A percentile compares a stretch with the other conserved stretches of the same genome.
phyloP scores from a whole-genome alignment of 64 coral and sea anemone species.

The Pocillopora verrucosa region DNA sequence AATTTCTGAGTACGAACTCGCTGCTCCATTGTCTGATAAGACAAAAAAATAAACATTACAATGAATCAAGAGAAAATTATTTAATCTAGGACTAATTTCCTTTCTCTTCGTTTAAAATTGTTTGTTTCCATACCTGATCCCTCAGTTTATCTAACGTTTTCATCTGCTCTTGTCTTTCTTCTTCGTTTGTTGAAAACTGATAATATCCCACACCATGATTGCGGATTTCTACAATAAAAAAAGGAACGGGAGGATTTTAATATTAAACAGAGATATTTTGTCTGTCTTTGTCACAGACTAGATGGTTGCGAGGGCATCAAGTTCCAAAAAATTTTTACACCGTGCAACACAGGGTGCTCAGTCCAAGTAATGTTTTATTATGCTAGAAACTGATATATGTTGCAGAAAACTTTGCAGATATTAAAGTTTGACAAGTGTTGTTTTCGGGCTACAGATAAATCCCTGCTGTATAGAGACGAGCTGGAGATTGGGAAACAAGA shows the following conservation, averaged over 20 bases:
- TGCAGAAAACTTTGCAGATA: no score
- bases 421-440: no score
- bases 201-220: constrained; percentile 95
- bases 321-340: no score
- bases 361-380: no score
- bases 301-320: no score
- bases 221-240: constrained; percentile 69
- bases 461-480: no score
- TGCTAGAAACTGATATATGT: no score
- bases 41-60: background rate
- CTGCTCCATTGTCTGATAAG: constrained; percentile 86
- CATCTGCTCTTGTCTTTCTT: constrained; percentile 91
- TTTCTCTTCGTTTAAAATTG: background rate
- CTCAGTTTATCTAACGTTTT: constrained; percentile 80
- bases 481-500: no score
- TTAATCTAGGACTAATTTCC: background rate
- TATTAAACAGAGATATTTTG: background rate
- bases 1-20: constrained; percentile 77
- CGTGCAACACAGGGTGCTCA: no score
- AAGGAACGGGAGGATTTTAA: background rate
- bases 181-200: constrained; percentile 90
- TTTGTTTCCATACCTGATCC: constrained; percentile 62
- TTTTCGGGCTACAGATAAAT: no score
- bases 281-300: no score
- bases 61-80: background rate